Conservation (phyloP, 2,113 vertebrate genomes). For the Epinephelus lanceolatus region DNA sequence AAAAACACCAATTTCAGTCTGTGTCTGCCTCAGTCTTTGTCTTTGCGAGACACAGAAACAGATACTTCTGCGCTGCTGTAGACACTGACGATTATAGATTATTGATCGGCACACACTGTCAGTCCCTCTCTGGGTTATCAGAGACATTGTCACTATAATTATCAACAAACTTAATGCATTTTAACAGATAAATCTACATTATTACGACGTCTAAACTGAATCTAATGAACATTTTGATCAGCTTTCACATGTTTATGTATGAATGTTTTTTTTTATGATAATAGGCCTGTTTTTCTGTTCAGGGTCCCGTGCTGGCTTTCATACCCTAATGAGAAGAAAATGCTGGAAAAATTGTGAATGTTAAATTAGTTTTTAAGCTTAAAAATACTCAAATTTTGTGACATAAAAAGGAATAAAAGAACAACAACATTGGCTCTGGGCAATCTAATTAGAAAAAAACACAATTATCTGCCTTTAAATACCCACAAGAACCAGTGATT, state of each 20-base stretch:
- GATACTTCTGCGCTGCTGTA: neutral
- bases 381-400: neutral
- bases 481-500: neutral
- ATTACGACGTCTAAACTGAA: too few relatives aligned
- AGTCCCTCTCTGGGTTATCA: neutral
- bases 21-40: constrained; percentile 54
- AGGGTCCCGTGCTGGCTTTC: neutral
- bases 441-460: neutral
- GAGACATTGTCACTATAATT: neutral
- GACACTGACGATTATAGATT: constrained; percentile 6
- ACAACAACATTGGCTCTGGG: neutral
- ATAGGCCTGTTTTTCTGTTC: constrained; percentile 1
- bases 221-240: too few relatives aligned
- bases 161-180: neutral
- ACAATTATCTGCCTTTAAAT: neutral
- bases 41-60: constrained; percentile 32
- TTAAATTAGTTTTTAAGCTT: neutral
- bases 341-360: neutral
- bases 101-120: constrained; percentile 11
- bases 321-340: neutral
- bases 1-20: constrained; percentile 51
- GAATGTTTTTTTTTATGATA: too few relatives aligned
- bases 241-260: too few relatives aligned
- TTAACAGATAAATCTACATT: constrained; percentile 4
- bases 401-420: neutral